Conservation (phyloP, 2,888 invertebrate species). For the Microchrysa polita region DNA sequence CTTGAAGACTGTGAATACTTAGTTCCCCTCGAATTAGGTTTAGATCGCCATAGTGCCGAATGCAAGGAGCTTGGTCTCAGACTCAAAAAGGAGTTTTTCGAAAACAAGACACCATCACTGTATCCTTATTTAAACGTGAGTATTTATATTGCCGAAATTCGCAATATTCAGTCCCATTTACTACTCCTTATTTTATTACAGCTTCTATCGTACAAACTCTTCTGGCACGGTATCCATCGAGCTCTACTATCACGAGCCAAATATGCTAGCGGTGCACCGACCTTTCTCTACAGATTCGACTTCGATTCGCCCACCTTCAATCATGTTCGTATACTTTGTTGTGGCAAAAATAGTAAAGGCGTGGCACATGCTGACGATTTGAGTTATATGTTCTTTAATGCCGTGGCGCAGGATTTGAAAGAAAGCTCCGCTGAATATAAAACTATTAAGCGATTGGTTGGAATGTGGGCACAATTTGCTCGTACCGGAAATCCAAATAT, state of each 20-base stretch:
- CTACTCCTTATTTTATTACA: constrained; percentile 49
- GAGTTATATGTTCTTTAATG: constrained; percentile 59
- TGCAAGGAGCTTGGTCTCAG: constrained; percentile 53
- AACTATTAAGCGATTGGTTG: constrained; percentile 57
- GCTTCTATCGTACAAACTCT: constrained; percentile 58
- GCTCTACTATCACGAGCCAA: constrained; percentile 55
- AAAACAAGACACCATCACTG: constrained; percentile 58
- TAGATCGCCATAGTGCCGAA: constrained; percentile 55
- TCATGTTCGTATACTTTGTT: constrained; percentile 50
- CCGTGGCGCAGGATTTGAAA: constrained; percentile 55
- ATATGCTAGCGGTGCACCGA: constrained; percentile 56
- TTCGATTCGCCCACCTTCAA: constrained; percentile 55
- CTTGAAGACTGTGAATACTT: constrained; percentile 59
- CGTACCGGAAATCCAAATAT: constrained; percentile 56
- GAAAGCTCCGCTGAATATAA: constrained; percentile 56
- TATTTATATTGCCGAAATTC: not conserved
- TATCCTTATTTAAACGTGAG: constrained; percentile 24
- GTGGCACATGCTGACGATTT: constrained; percentile 63
- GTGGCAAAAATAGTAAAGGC: constrained; percentile 57
- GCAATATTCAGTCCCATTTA: no score
- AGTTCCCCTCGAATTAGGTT: constrained; percentile 59
- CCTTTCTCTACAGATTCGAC: constrained; percentile 62
- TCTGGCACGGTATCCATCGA: constrained; percentile 62
- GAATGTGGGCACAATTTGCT: constrained; percentile 61
- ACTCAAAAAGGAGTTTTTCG: constrained; percentile 64